Percentiles rank a stretch among this genome's conserved stretches.
Evolutionary conservation across 2,797 vertebrate genomes (phyloP).

Genomic region (Dermochelys coriacea): DNA sequence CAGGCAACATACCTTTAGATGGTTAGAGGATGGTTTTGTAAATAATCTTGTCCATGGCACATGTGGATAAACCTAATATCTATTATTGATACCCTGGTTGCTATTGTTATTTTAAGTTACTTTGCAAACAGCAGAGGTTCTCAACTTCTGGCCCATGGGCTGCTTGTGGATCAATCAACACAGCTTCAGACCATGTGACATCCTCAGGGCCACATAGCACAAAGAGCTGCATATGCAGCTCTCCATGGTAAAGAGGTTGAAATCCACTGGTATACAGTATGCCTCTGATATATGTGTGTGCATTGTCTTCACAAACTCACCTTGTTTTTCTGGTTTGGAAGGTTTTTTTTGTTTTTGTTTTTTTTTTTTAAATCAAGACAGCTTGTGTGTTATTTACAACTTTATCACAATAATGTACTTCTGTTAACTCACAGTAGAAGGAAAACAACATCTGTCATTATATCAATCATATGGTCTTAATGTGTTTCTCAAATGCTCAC

Average conservation of each 20-base stretch:
- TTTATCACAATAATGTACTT: conserved; percentile 39
- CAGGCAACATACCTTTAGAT: conserved; percentile 9
- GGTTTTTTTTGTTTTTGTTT: conserved; percentile 17
- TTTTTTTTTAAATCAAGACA: not conserved
- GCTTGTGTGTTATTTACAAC: conserved; percentile 32
- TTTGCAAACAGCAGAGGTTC: not conserved
- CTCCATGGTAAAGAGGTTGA: no score
- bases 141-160: no score
- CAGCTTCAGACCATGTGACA: no score
- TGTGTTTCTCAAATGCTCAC: not conserved
- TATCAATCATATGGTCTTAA: not conserved
- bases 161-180: no score
- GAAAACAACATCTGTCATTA: conserved; percentile 19
- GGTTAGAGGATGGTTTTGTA: conserved; percentile 14
- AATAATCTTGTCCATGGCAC: not conserved
- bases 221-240: no score
- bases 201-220: no score
- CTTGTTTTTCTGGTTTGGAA: conserved; percentile 30
- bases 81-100: not conserved
- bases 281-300: conserved; percentile 39
- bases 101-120: conserved; percentile 32
- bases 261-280: not conserved
- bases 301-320: conserved; percentile 41
- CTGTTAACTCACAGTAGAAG: not conserved
- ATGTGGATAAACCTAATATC: not conserved